These are phyloP conservation scores for Macrocentrus cingulum DNA, from an alignment of 1,140 invertebrate genomes.

Conservation along the genomic window DNA sequence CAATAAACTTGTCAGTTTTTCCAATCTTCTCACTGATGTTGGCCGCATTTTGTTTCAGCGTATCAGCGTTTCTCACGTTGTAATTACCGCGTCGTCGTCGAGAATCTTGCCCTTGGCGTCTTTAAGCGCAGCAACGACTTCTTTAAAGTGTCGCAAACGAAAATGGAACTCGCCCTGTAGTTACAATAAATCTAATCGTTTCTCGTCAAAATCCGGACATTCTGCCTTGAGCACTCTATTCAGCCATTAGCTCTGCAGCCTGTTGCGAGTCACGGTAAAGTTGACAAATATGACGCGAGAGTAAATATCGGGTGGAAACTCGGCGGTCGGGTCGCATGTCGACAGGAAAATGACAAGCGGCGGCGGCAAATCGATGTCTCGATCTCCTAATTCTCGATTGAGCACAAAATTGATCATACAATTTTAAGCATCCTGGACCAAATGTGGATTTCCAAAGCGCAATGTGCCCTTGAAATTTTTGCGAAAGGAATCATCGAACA, in stretches of 20 bases:
- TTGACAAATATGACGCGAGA: constrained; percentile 99
- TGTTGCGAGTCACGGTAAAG: constrained; percentile 97
- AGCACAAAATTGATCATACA: constrained; percentile 99
- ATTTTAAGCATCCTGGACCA: constrained; percentile 98
- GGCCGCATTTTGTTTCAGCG: constrained; percentile 97
- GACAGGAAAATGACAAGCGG: constrained; percentile 99
- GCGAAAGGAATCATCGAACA: constrained; percentile 97
- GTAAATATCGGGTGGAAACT: constrained; percentile 98
- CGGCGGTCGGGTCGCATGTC: constrained; percentile 97
- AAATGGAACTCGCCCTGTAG: constrained; percentile 99
- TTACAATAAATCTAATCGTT: constrained; percentile 95
- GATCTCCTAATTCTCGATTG: constrained; percentile 97
- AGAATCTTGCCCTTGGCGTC: constrained; percentile 98
- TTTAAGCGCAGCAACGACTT: constrained; percentile 97
- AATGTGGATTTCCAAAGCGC: constrained; percentile 96
- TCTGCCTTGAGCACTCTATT: constrained; percentile 98
- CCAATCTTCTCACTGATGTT: constrained; percentile 97
- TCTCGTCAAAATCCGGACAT: constrained; percentile 97
- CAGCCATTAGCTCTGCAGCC: constrained; percentile 96
- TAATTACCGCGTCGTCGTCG: constrained; percentile 98
- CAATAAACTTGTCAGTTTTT: constrained; percentile 98
- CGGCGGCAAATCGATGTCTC: constrained; percentile 99
- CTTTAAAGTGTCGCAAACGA: constrained; percentile 91
- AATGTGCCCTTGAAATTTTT: constrained; percentile 98
- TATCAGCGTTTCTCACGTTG: constrained; percentile 95